Base-by-base conservation (phyloP, 64 coral and sea anemone genomes). In the Pachyseris speciosa region DNA sequence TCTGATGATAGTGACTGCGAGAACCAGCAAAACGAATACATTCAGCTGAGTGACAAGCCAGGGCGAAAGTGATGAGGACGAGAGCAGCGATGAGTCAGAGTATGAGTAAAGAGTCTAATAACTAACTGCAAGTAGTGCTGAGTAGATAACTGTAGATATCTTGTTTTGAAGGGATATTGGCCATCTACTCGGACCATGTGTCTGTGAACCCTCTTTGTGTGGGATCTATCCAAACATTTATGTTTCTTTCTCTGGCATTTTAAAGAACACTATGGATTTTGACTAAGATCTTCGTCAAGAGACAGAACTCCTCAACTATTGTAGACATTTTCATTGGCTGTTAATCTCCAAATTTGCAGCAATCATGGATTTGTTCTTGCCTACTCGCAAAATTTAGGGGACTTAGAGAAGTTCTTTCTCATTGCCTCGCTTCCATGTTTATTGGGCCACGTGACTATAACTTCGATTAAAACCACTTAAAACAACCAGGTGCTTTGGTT, bases 131-230 rank as follows among this genome's bases (percentile, higher is more conserved):
- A 84, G 32, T 37, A 64, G 13, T 65, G 30, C 13, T 37, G 38
- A 74, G 70, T 74, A 74, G 81, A 84, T 67, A 84, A 43, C 61
- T 65, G 19, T 84, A 2, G 20, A 49, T 37, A 65, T 8, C 38
- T 31, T 9, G 4, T 36, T 29, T 64, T 84, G 17, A 34, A 67
- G 29, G 24, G 32, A 60, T 12, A 34, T 13, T 15, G n/a, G 34
- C 58, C 16, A 37, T 17, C n/a, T 61, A 12, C 36, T 42, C 45
- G 25, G 24, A 78, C 25, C 41, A 47, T 42, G 7, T 29, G 33
- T 40, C 24, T 28, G 19, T 59, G 19, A 59, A 59, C 5, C 55
- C 15, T 59, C 22, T 59, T 22, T 59, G 20, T 37, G 12, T 75
- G 30, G 25, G 2, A 37, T 33, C 11, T 39, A 11, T 40, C 26